These are phyloP conservation scores for Tarsius wallacei DNA, from an alignment of 2,797 vertebrate genomes.

Conservation along the genomic window DNA sequence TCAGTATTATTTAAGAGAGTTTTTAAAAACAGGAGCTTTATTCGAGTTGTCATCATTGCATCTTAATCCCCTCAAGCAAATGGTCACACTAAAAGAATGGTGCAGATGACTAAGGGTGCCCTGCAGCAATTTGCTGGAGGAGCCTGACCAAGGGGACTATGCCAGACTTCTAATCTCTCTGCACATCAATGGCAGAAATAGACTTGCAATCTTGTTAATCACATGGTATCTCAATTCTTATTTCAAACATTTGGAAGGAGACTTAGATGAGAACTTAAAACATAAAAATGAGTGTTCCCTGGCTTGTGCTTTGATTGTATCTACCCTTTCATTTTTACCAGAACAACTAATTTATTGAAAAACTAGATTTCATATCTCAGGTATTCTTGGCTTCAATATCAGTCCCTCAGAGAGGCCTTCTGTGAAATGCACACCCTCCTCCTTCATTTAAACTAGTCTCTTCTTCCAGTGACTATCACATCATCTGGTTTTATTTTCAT, in stretches of 20 bases:
- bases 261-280: slow-evolving; percentile 27
- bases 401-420: background rate
- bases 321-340: background rate
- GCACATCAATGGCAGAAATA: background rate
- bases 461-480: background rate
- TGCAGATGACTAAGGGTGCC: background rate
- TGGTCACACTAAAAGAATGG: background rate
- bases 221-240: background rate
- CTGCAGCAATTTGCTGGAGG: background rate
- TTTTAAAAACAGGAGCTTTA: background rate
- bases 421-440: background rate
- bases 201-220: slow-evolving; percentile 4
- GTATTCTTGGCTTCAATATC: background rate
- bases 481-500: background rate
- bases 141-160: background rate
- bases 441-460: background rate
- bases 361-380: background rate
- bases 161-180: background rate
- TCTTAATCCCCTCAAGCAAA: slow-evolving; percentile 35
- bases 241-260: slow-evolving; percentile 45
- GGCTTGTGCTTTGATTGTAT: background rate
- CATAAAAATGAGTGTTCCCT: background rate
- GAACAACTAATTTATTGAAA: background rate
- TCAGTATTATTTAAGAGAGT: background rate
- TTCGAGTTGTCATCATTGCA: background rate